Evolutionary conservation across 2,888 invertebrate species (phyloP).

Genomic region (Entomobrya proxima): DNA sequence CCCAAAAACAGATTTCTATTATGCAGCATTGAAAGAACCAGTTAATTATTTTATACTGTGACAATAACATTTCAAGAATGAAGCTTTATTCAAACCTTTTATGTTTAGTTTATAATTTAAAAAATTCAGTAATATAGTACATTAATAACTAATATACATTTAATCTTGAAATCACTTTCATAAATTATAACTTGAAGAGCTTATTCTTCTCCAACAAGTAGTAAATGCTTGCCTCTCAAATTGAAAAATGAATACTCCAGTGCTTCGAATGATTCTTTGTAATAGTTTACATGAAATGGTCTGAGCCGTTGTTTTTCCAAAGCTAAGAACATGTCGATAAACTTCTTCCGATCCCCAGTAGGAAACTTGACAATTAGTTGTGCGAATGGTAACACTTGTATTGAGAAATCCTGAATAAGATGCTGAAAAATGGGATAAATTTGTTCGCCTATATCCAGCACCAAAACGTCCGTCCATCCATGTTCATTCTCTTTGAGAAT

Average conservation of each 20-base stretch:
- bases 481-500: conserved; percentile 52
- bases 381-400: conserved; percentile 42
- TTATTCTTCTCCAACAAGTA: conserved; percentile 36
- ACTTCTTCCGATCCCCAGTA: not conserved
- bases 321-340: conserved; percentile 1
- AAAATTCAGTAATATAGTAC: too few relatives aligned
- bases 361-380: conserved; percentile 36
- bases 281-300: not conserved
- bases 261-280: not conserved
- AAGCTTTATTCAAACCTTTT: too few relatives aligned
- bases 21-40: too few relatives aligned
- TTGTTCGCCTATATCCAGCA: not conserved
- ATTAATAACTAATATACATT: too few relatives aligned
- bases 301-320: conserved; percentile 23
- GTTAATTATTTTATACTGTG: too few relatives aligned
- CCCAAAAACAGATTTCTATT: too few relatives aligned
- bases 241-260: conserved; percentile 35
- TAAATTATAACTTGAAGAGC: too few relatives aligned
- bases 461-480: conserved; percentile 42
- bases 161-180: too few relatives aligned
- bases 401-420: conserved; percentile 13
- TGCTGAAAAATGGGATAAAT: conserved; percentile 16
- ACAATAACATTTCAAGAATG: too few relatives aligned
- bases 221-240: conserved; percentile 38
- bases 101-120: too few relatives aligned